Evolutionary conservation across 2,113 vertebrate species (phyloP), one percentile per base, ranked within the genome.

Genomic region (Archocentrus centrarchus): DNA sequence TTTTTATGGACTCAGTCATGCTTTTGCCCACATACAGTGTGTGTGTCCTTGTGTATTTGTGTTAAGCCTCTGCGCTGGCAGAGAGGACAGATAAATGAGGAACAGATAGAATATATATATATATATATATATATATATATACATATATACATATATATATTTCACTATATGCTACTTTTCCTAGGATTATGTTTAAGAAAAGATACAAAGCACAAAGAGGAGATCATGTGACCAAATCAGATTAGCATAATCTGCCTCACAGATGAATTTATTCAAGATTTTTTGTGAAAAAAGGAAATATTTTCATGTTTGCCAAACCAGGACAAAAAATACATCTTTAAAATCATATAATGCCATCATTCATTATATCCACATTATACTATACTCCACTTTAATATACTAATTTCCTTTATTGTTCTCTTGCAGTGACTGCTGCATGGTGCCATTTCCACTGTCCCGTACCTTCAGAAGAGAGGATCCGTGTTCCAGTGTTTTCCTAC

Each of bases 361-460:
- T 83, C 63, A 50, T 57, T 50, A 47, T 11, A 39, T 77, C 24
- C 55, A 63, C 44, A 41, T 24, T 62, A 30, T 70, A 50, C 18
- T 30, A 70, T 50, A 66, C 39, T 1, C 30, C 24, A 50, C 9
- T 70, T 30, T 13, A 53, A 17, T 6, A 55, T 55, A 11, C 47
- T 55, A 55, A 35, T 55, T 35, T 30, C 68, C 44, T 73, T 13
- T 32, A 55, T n/a, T 88, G 63, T 85, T 79, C 13, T 86, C 84
- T 85, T 82, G 78, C 91, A 94, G 93, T 44, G 84, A 61, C 32
- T 13, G 68, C 84, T n/a, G 18, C 79, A 14, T 2, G 18, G 35
- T 57, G 64, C 63, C 81, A 47, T 77, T 18, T 22, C 73, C 60
- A 80, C 60, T 44, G 55, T 9, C 68, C 76, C 10, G 78, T 4